phyloP scores from a whole-genome alignment of 1,140 invertebrate species.

The Oncopodura yosiiana region DNA sequence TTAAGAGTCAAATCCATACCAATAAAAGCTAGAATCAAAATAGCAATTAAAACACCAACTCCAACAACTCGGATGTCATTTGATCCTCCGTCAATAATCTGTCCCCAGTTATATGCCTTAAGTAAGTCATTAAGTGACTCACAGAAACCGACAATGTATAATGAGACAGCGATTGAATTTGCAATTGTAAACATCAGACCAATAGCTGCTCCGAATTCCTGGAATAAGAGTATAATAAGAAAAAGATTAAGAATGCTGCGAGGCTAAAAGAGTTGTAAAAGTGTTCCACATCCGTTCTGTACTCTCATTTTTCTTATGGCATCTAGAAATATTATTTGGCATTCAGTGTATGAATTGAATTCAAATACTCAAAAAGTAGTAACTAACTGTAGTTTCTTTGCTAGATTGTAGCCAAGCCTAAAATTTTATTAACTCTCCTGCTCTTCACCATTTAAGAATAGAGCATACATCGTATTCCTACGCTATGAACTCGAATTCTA shows the following conservation, averaged over 20 bases:
- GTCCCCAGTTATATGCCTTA: conserved; percentile 18
- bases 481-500: too few relatives aligned
- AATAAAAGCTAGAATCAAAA: conserved; percentile 43
- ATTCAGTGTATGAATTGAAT: too few relatives aligned
- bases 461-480: too few relatives aligned
- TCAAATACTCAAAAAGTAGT: too few relatives aligned
- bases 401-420: too few relatives aligned
- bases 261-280: background rate
- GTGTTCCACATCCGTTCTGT: too few relatives aligned
- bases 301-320: too few relatives aligned
- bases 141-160: conserved; percentile 56
- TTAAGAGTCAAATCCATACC: conserved; percentile 43
- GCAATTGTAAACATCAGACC: conserved; percentile 54
- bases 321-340: too few relatives aligned
- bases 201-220: conserved; percentile 56
- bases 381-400: too few relatives aligned
- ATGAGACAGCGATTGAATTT: conserved; percentile 53
- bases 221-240: background rate
- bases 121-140: conserved; percentile 49
- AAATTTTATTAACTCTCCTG: too few relatives aligned
- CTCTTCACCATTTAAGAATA: too few relatives aligned
- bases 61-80: conserved; percentile 44
- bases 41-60: conserved; percentile 37
- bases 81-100: conserved; percentile 38
- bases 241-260: background rate